Base-by-base conservation (phyloP, 2,888 invertebrate species). In the Agrotis segetum region DNA sequence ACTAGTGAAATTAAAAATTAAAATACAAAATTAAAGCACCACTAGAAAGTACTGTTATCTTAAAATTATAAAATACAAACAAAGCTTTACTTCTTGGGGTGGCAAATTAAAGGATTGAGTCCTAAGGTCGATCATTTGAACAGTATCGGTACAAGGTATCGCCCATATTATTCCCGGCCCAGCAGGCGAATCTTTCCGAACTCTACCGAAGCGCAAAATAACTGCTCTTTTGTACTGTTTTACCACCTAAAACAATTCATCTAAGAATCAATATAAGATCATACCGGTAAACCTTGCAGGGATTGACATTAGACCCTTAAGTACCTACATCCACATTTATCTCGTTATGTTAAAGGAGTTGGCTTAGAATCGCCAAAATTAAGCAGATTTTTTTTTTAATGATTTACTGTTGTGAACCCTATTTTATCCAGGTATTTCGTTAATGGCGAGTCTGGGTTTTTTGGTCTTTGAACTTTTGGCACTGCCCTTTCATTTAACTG, bases 61-160 rank as follows among this genome's bases (percentile, higher is more conserved):
- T 44, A 63, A 7, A n/a, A 21, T 19, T 55, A 16, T 16, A 29
- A n/a, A 9, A 7, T 16, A 71, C n/a, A 55, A 52, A 49, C 7
- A 52, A 58, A 46, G n/a, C 0, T 2, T 60, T 83, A 99, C 98
- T 97, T 99, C 99, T 96, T 99, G 99, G 0, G 98, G 98, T 49
- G 98, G 98, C 16, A 99, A 98, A 95, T 99, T 98, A 89, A 99
- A 99, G 0, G 99, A 98, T 11, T 99, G 98, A 0, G 99, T 99
- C 79, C 99, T 97, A 69, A 99, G 95, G 92, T 99, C 99, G 49
- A 99, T 98, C 89, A 98, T 98, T 46, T 97, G 97, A 89, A 98
- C 98, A 70, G 97, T 97, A 91, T 99, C 99, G 59, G 99, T 98
- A 92, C 99, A 99, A 0, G 99, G 99, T 74, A 99, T 95, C 9